Evolutionary conservation across 2,113 vertebrate genomes (phyloP).

Genomic region (Ovis aries): ARS-UI_Ramb_v3.0 NC_056064.1:59374501-59375000

Average conservation of each 20-base stretch:
- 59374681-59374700: background rate
- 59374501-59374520: background rate
- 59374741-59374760: background rate
- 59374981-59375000: background rate
- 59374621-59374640: background rate
- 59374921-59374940: background rate
- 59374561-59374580: background rate
- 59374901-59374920: background rate
- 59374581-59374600: background rate
- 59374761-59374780: background rate
- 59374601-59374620: background rate
- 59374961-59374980: background rate
- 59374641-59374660: background rate
- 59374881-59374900: background rate
- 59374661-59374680: background rate
- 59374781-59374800: background rate
- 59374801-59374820: background rate
- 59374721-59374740: background rate
- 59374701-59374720: background rate
- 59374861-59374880: background rate
- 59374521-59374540: background rate
- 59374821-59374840: background rate
- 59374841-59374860: background rate
- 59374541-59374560: background rate
- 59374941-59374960: background rate